Evolutionary conservation across 2,113 vertebrate genomes (phyloP).

Genomic region (Albula goreensis): DNA sequence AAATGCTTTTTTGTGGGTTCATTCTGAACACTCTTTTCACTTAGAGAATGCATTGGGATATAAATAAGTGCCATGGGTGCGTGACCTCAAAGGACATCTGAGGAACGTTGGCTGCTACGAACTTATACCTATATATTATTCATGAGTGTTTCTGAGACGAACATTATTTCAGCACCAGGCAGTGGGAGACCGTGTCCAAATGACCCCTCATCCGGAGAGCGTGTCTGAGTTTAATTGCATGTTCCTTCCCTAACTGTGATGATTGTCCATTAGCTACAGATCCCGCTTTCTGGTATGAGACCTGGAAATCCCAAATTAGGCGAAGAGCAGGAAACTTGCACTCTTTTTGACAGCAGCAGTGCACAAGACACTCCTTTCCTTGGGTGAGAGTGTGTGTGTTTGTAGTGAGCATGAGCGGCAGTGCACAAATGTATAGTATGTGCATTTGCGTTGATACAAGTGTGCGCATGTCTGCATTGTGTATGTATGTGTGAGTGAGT

Average conservation of each 20-base stretch:
- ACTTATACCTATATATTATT: neutral
- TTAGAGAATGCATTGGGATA: neutral
- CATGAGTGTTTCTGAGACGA: neutral
- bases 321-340: neutral
- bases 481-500: too few species aligned
- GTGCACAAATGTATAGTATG: neutral
- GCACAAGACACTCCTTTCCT: too few species aligned
- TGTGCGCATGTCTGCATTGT: neutral
- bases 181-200: neutral
- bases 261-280: neutral
- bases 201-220: neutral
- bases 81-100: neutral
- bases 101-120: neutral
- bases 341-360: neutral
- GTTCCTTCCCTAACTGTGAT: neutral
- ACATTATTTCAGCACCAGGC: neutral
- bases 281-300: neutral
- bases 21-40: neutral
- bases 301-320: neutral
- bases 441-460: neutral
- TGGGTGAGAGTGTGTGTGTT: constrained; percentile 3
- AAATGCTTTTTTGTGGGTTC: neutral
- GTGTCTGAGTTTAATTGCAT: neutral
- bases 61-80: neutral
- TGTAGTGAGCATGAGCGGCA: neutral